Conservation (phyloP, 2,888 invertebrate species). For the Coelopa pilipes region DNA sequence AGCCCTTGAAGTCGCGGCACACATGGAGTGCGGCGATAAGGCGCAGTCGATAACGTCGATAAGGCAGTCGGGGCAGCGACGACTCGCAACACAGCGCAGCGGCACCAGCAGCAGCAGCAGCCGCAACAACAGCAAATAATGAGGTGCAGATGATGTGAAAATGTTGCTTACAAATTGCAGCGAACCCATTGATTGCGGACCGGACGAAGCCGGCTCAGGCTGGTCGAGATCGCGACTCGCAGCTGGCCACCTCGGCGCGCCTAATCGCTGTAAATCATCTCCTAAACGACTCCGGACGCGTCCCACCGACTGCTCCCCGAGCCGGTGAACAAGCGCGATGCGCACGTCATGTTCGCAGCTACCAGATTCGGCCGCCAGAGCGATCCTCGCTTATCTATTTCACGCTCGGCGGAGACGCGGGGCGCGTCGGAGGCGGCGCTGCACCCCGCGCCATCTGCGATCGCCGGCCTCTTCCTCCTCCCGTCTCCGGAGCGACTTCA, state of each 20-base stretch:
- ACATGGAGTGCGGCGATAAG: not conserved
- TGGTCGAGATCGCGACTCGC: not conserved
- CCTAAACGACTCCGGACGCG: conserved; percentile 24
- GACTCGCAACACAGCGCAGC: not conserved
- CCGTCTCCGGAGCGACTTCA: not conserved
- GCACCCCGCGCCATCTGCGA: not conserved
- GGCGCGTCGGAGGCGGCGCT: conserved; percentile 46
- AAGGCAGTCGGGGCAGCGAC: conserved; percentile 14
- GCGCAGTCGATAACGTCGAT: conserved; percentile 17
- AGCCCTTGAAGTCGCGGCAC: not conserved
- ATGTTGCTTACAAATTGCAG: conserved; percentile 17
- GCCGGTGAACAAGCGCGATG: conserved; percentile 27
- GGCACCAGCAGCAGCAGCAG: not conserved
- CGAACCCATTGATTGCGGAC: not conserved
- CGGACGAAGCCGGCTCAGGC: not conserved
- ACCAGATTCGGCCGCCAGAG: conserved; percentile 22
- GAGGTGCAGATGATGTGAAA: conserved; percentile 34
- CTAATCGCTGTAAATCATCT: conserved; percentile 30
- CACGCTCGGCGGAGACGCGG: too few relatives aligned
- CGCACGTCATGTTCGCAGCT: conserved; percentile 28
- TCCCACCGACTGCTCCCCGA: conserved; percentile 25
- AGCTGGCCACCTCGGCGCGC: conserved; percentile 16
- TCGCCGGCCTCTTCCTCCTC: not conserved
- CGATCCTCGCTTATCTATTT: conserved; percentile 21
- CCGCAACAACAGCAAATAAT: conserved; percentile 11